These are phyloP conservation scores for Caenorhabditis briggsae DNA, from an alignment of 1,140 invertebrate species.

Conservation along the genomic window DNA sequence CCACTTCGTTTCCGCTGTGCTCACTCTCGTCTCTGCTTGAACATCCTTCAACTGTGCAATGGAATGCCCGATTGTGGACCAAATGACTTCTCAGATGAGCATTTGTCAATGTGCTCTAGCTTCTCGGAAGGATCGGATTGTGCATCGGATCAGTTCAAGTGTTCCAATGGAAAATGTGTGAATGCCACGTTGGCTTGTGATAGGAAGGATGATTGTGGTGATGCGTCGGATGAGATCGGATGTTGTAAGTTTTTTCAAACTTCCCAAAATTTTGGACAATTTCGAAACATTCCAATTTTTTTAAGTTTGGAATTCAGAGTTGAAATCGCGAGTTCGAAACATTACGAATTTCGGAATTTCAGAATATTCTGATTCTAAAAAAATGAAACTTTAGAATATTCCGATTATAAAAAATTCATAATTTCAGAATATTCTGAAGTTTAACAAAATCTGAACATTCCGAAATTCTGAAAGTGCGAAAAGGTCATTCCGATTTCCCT, in stretches of 20 bases:
- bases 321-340: too few species aligned
- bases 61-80: slow-evolving; percentile 75
- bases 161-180: slow-evolving; percentile 87
- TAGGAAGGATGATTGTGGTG: slow-evolving; percentile 93
- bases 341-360: too few species aligned
- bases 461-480: too few species aligned
- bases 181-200: slow-evolving; percentile 95
- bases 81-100: slow-evolving; percentile 74
- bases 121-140: slow-evolving; percentile 79
- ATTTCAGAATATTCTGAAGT: too few species aligned
- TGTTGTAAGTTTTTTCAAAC: slow-evolving; percentile 72
- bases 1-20: slow-evolving; percentile 76
- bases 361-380: neutral
- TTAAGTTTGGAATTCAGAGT: too few species aligned
- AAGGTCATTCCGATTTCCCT: too few species aligned
- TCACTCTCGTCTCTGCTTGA: slow-evolving; percentile 74
- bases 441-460: too few species aligned
- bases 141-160: slow-evolving; percentile 80
- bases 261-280: too few species aligned
- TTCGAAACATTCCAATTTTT: too few species aligned
- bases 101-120: slow-evolving; percentile 76
- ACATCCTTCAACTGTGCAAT: slow-evolving; percentile 74
- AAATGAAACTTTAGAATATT: neutral
- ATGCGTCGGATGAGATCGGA: slow-evolving; percentile 90
- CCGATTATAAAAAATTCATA: too few species aligned